These are phyloP conservation scores for Micromys minutus DNA, from an alignment of 2,113 vertebrate genomes.

Conservation along the genomic window DNA sequence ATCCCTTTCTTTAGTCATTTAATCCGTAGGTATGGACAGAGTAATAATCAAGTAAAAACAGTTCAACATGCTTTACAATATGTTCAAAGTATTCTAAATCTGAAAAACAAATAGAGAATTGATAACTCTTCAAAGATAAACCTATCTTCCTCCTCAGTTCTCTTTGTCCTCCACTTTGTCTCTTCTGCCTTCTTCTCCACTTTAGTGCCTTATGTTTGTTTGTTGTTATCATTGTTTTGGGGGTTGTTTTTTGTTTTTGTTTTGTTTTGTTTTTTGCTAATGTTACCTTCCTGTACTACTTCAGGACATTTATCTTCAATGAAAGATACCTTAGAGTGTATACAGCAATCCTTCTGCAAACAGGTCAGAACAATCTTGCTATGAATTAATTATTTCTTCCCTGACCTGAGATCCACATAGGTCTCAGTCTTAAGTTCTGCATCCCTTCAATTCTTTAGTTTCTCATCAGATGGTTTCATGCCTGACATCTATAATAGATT, in stretches of 20 bases:
- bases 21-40: not conserved
- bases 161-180: not conserved
- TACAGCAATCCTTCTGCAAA: not conserved
- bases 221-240: too few relatives aligned
- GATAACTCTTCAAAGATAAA: not conserved
- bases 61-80: not conserved
- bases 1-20: not conserved
- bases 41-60: not conserved
- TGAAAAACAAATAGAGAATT: not conserved
- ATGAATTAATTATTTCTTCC: not conserved
- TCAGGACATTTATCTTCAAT: not conserved
- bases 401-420: not conserved
- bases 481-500: not conserved
- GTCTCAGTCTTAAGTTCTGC: not conserved
- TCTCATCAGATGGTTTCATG: not conserved
- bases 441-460: not conserved
- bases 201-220: slow-evolving; percentile 7
- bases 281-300: not conserved
- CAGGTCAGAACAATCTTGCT: not conserved
- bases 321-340: not conserved
- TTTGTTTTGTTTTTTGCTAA: slow-evolving; percentile 23
- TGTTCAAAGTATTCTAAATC: not conserved
- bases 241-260: too few relatives aligned
- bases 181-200: not conserved
- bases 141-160: not conserved